These are phyloP conservation scores for Poecilia velifera DNA, from an alignment of 2,797 vertebrate genomes.

Conservation along the genomic window DNA sequence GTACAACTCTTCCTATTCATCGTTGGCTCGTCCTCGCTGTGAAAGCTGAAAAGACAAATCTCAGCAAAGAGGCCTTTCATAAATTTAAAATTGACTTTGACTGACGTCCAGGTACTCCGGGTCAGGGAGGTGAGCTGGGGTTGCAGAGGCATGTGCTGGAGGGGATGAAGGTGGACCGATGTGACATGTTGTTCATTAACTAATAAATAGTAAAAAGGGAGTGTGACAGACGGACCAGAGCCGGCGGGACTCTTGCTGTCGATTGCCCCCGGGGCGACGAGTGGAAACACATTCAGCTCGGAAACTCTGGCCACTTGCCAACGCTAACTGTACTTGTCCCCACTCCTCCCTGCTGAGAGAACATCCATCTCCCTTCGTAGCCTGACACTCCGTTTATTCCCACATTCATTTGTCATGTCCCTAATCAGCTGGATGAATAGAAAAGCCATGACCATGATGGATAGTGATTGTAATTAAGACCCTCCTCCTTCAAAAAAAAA, in stretches of 20 bases:
- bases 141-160: constrained; percentile 24
- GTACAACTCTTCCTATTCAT: constrained; percentile 66
- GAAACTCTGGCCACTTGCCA: constrained; percentile 86
- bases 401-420: constrained; percentile 95
- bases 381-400: constrained; percentile 91
- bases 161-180: constrained; percentile 46
- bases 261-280: constrained; percentile 52
- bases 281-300: constrained; percentile 58
- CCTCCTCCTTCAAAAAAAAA: constrained; percentile 65
- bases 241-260: constrained; percentile 63
- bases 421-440: constrained; percentile 93
- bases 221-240: constrained; percentile 71
- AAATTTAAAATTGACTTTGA: constrained; percentile 37
- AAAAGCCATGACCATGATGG: constrained; percentile 86
- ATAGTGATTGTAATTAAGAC: constrained; percentile 90
- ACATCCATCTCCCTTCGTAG: constrained; percentile 89
- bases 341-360: constrained; percentile 85
- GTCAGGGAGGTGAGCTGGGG: constrained; percentile 38
- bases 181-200: constrained; percentile 82
- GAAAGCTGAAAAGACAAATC: constrained; percentile 29
- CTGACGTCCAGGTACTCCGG: constrained; percentile 54
- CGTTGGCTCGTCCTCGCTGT: constrained; percentile 38
- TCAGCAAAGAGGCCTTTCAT: constrained; percentile 24
- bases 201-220: constrained; percentile 78
- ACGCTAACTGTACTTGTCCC: constrained; percentile 88